These are phyloP conservation scores for Sepiola atlantica DNA, from an alignment of 2,888 invertebrate genomes.

Conservation along the genomic window DNA sequence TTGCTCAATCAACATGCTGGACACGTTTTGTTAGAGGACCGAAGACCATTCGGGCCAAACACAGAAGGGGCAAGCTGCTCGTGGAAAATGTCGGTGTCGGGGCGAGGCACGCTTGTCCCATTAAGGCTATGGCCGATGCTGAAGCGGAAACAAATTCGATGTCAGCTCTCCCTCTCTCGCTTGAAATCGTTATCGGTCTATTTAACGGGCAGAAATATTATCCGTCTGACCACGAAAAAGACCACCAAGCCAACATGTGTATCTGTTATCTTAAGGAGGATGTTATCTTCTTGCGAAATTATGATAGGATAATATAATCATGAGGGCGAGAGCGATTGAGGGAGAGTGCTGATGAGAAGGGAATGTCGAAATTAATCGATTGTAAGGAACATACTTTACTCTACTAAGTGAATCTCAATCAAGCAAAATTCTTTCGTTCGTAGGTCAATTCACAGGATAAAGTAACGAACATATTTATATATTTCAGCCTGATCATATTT, in stretches of 20 bases:
- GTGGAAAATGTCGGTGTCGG: not conserved
- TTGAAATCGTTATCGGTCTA: not conserved
- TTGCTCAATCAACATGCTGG: not conserved
- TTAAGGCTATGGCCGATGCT: no score
- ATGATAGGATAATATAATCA: not conserved
- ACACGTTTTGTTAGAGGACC: not conserved
- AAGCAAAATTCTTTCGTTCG: not conserved
- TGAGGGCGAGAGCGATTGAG: not conserved
- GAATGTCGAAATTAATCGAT: not conserved
- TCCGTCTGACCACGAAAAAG: not conserved
- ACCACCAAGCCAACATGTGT: not conserved
- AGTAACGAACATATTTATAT: not conserved
- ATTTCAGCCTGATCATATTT: not conserved
- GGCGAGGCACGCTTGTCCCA: not conserved
- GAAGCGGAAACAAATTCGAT: not conserved
- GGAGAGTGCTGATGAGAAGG: not conserved
- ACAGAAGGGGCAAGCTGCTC: slow-evolving; percentile 7
- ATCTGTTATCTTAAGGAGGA: not conserved
- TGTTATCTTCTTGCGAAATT: not conserved
- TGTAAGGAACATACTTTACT: not conserved
- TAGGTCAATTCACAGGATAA: not conserved
- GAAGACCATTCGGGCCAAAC: slow-evolving; percentile 11
- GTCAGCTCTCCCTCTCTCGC: not conserved
- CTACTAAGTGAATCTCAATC: not conserved
- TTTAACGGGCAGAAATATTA: not conserved